Evolutionary conservation across 2,888 invertebrate species (phyloP), one percentile per base, ranked within the genome.

Genomic region (Platycnemis pennipes): DNA sequence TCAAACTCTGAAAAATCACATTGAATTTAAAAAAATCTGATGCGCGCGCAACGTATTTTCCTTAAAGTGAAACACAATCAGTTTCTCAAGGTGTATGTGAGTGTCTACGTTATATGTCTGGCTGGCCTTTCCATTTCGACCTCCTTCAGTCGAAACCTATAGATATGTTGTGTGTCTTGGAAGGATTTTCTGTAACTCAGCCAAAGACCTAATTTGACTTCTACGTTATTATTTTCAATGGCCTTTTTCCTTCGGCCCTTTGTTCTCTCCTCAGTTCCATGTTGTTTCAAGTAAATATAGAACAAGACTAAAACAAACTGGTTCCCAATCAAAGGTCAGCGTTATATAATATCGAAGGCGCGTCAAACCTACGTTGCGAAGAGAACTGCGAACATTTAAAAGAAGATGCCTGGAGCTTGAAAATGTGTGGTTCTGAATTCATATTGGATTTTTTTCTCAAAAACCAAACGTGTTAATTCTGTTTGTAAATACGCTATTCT

Each of bases 151-250:
- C 91, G 91, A 91, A 91, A 44, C 91, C 91, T 53, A 89, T 89
- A 89, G 49, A 53, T 69, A 91, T 91, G 63, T 91, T 91, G 91
- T 91, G 91, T 63, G 91, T 91, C 91, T 91, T 91, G 91, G 91
- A 91, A 91, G 91, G 63, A 26, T 91, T 63, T 91, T 63, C 91
- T 91, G 91, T 91, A 91, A 91, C 91, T 91, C 44, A 91, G 91
- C 91, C 91, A 91, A 91, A 91, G 56, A 63, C 91, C 91, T 91
- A 91, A 91, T 91, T 91, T 91, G 91, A 91, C 91, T 77, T 37
- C 77, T 69, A 45, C 63, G 45, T 91, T 91, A 91, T 91, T 63
- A 91, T 91, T 91, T 91, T 42, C 63, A 56, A 89, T 89, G 56
- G 53, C 53, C 37, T 89, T 89, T 89, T 63, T 89, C 56, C 42